Conservation (phyloP, 2,113 vertebrate genomes). For the Tangachromis dhanisi region DNA sequence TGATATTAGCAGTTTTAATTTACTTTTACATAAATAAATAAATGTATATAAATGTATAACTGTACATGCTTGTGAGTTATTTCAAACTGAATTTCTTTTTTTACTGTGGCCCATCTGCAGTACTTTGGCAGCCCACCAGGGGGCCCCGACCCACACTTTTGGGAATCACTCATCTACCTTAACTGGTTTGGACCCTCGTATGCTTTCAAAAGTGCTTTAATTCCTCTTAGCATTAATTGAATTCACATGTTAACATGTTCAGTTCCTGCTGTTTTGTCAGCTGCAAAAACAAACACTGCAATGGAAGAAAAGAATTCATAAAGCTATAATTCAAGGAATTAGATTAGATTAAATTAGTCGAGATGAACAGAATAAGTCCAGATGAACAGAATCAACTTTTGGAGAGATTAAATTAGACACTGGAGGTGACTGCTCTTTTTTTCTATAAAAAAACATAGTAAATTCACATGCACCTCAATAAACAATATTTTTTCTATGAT, state of each 20-base stretch:
- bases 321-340: fast-evolving
- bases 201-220: not conserved
- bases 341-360: not conserved
- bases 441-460: not conserved
- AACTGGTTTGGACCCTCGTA: fast-evolving
- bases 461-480: not conserved
- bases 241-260: not conserved
- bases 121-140: not conserved
- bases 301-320: fast-evolving
- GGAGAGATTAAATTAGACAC: not conserved
- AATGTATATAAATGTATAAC: fast-evolving
- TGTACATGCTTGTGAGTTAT: not conserved
- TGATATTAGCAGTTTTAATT: not conserved
- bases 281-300: not conserved
- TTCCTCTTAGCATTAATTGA: not conserved
- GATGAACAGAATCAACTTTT: not conserved
- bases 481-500: not conserved
- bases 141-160: fast-evolving
- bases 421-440: not conserved
- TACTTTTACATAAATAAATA: not conserved
- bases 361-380: fast-evolving
- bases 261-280: not conserved
- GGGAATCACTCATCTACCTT: not conserved
- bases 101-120: not conserved
- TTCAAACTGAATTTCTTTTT: not conserved